Evolutionary conservation across 2,113 vertebrate genomes (phyloP).

Genomic region (Rhinichthys klamathensis): DNA sequence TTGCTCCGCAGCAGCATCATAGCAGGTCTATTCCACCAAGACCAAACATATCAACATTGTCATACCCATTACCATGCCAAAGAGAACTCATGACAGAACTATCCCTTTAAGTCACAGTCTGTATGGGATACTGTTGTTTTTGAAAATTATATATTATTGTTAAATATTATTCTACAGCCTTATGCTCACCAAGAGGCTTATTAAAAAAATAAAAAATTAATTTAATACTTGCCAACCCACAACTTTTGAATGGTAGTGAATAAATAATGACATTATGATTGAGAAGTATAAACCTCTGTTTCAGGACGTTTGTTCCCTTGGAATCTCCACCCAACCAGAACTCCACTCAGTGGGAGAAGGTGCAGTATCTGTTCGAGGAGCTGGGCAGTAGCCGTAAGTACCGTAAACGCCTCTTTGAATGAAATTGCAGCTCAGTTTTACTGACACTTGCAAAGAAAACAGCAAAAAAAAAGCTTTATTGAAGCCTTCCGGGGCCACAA

Average conservation of each 20-base stretch:
- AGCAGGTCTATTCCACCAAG: too few species aligned
- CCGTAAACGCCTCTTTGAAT: background rate
- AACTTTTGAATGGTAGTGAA: background rate
- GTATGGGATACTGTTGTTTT: too few species aligned
- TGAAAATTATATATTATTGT: too few species aligned
- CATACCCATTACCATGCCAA: too few species aligned
- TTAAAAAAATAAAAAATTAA: too few species aligned
- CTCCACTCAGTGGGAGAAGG: conserved; percentile 95
- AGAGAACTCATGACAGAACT: too few species aligned
- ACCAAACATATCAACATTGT: too few species aligned
- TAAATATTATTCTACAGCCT: too few species aligned
- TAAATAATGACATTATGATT: background rate
- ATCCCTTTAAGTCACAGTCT: too few species aligned
- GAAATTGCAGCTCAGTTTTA: conserved; percentile 32
- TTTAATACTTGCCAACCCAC: background rate
- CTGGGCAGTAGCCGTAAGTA: conserved; percentile 95
- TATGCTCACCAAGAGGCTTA: too few species aligned
- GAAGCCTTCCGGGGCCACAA: conserved; percentile 4
- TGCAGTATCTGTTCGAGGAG: conserved; percentile 92
- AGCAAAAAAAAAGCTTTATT: background rate
- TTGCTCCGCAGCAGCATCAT: too few species aligned
- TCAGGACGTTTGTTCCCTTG: conserved; percentile 92
- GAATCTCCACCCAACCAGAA: conserved; percentile 83
- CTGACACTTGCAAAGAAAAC: conserved; percentile 6
- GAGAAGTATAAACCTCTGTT: conserved; percentile 58